A percentile compares a stretch with the other conserved stretches of the same genome.
phyloP scores from a whole-genome alignment of 2,888 invertebrate species.

The Agrilus mali region DNA sequence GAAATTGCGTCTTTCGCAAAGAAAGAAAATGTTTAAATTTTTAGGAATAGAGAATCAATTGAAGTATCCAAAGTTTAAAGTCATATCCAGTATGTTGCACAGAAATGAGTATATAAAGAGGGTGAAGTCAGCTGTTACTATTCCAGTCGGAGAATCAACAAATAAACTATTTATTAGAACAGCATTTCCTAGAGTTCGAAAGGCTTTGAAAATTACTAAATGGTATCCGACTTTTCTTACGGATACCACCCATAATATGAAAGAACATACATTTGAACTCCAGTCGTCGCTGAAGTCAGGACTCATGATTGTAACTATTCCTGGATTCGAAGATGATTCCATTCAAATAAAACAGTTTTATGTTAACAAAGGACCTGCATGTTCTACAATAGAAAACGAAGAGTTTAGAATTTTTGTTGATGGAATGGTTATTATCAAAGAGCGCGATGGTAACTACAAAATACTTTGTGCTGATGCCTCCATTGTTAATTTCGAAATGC shows the following conservation, averaged over 20 bases:
- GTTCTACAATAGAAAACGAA: constrained; percentile 7
- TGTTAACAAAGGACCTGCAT: constrained; percentile 8
- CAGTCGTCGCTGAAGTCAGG: constrained; percentile 12
- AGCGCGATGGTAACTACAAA: constrained; percentile 8
- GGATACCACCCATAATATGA: not conserved
- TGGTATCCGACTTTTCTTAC: constrained; percentile 6
- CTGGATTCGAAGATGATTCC: not conserved
- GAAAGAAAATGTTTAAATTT: no score
- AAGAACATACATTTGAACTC: constrained; percentile 4
- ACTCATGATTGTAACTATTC: constrained; percentile 7
- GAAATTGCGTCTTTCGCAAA: no score
- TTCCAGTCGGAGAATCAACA: constrained; percentile 7
- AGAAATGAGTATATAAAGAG: constrained; percentile 12
- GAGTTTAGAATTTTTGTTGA: constrained; percentile 8
- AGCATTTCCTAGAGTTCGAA: constrained; percentile 1
- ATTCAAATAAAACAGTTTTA: constrained; percentile 11
- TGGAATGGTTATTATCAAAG: constrained; percentile 11
- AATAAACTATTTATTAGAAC: constrained; percentile 10
- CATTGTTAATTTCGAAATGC: constrained; percentile 7
- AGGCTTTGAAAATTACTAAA: constrained; percentile 5
- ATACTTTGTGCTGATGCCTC: constrained; percentile 5
- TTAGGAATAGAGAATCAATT: no score
- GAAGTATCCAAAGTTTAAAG: constrained; percentile 10
- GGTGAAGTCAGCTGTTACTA: constrained; percentile 9
- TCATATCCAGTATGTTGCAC: constrained; percentile 12